Conservation (phyloP, 2,888 invertebrate genomes). For the Achlya flavicornis region DNA sequence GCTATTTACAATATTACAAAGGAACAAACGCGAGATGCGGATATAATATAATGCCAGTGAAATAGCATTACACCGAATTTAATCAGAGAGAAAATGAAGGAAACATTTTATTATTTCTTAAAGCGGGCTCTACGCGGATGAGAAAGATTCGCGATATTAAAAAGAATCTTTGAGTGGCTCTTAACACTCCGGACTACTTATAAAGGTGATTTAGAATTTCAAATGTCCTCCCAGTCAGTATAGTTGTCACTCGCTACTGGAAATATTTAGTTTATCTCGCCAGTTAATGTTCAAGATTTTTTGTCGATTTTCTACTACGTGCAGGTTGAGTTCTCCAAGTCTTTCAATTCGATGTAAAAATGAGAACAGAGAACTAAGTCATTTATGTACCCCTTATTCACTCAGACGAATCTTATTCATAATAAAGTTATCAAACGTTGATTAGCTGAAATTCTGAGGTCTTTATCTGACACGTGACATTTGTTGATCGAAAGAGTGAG, state of each 20-base stretch:
- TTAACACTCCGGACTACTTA: background rate
- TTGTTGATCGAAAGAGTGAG: no score
- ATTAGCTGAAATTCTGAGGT: no score
- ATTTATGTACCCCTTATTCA: no score
- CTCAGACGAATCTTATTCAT: no score
- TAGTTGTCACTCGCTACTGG: background rate
- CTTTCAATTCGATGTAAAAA: no score
- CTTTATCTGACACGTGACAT: no score
- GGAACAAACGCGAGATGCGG: background rate
- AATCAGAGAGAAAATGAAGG: conserved; percentile 10
- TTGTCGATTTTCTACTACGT: background rate
- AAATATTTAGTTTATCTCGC: background rate
- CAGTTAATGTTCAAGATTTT: background rate
- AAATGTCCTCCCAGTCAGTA: background rate
- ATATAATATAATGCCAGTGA: conserved; percentile 1
- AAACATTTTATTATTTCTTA: conserved; percentile 10
- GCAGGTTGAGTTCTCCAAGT: no score
- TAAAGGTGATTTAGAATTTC: conserved; percentile 1
- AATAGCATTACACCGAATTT: conserved; percentile 7
- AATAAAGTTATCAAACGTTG: no score
- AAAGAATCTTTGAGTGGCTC: background rate
- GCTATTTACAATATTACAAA: conserved; percentile 11
- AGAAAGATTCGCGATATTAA: background rate
- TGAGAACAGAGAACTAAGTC: no score
- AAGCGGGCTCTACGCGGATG: background rate